Evolutionary conservation across 2,888 invertebrate genomes (phyloP), one percentile per base, ranked within the genome.

Genomic region (Caenorhabditis sp.): DNA sequence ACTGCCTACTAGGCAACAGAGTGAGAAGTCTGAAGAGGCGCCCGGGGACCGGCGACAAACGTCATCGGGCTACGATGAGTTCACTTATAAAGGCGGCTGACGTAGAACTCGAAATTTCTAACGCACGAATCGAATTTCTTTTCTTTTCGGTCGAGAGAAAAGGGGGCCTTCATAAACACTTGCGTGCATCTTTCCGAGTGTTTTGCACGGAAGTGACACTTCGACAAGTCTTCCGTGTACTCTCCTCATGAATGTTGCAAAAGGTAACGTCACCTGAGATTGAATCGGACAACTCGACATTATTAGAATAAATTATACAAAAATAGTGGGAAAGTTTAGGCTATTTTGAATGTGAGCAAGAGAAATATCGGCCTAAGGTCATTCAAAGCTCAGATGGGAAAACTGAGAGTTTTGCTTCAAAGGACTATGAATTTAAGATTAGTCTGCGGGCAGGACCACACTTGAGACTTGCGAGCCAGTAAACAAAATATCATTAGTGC

Each of bases 191-290:
- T 48, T 27, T 27, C 2, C 45, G 24, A 46, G 45, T 46, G 48
- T 48, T 15, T 48, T 48, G 48, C 52, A 22, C 35, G 32, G 52
- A 52, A 52, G 52, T 35, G 15, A 52, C n/a, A n/a, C n/a, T 24
- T 15, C 26, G 27, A 7, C 26, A 20, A 6, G 41, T 41, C 41
- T 41, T 41, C 41, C 41, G 46, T n/a, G 46, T 46, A 22, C 26
- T 46, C 24, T 24, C 3, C 53, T 63, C 63, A 63, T 63, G 45
- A 63, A 63, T 63, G 63, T 63, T 66, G 56, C 56, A 58, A 46
- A 20, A 58, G 45, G 41, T 9, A 45, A 56, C 65, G 65, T 65
- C 65, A 65, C 52, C 46, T 65, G 65, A 52, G 61, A 7, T 2
- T 7, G 24, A 30, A 27, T 27, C 13, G 8, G 22, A 3, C 22